A percentile compares a stretch with the other conserved stretches of the same genome.
Conservation (phyloP, 1,140 invertebrate genomes). For the Scylla paramamosain region DNA sequence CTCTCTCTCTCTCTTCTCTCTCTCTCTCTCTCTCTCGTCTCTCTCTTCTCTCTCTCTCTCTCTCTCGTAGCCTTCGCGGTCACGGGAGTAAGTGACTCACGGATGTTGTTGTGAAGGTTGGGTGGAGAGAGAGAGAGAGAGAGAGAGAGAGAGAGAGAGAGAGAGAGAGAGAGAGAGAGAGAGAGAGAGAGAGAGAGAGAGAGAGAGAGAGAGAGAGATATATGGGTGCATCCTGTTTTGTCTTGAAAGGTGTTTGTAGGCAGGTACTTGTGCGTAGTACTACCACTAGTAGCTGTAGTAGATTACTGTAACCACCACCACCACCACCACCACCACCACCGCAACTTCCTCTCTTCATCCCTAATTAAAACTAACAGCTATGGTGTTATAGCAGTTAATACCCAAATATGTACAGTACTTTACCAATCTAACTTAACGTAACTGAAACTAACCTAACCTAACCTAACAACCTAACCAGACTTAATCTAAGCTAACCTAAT, state of each 20-base stretch:
- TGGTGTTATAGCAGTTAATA: no score
- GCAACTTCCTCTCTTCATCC: no score
- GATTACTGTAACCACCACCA: background rate
- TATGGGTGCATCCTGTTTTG: background rate
- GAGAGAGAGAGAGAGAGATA: background rate
- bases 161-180: slow-evolving; percentile 18
- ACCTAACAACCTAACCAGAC: background rate
- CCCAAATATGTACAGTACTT: no score
- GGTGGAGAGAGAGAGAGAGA: background rate
- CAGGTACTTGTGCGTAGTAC: background rate
- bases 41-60: slow-evolving; percentile 10
- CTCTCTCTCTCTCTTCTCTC: slow-evolving; percentile 3
- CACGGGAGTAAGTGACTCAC: background rate
- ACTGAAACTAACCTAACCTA: background rate
- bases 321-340: background rate
- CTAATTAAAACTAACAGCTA: no score
- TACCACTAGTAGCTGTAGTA: no score
- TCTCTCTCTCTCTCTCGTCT: slow-evolving; percentile 3
- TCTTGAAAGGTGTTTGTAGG: background rate
- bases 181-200: background rate
- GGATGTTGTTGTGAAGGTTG: no score
- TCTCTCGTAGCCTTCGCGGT: background rate
- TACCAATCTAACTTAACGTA: background rate
- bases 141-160: background rate
- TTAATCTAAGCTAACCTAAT: background rate